phyloP scores from a whole-genome alignment of 2,888 invertebrate genomes.

The Branchipolynoe longqiensis region DNA sequence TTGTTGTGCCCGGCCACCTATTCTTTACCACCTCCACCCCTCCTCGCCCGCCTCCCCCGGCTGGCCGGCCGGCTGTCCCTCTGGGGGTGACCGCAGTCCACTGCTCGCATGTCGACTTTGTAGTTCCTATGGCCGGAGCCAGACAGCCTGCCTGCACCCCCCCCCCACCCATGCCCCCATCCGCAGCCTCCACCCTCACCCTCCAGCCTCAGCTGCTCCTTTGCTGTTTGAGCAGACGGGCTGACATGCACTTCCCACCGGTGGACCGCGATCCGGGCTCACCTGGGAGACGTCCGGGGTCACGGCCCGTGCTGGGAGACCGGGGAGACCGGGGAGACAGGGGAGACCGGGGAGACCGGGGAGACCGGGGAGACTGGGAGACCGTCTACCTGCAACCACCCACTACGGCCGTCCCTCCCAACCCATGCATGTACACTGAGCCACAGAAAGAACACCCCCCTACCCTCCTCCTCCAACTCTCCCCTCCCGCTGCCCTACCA shows the following conservation, averaged over 20 bases:
- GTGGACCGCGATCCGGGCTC: background rate
- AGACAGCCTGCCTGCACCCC: background rate
- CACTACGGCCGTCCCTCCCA: too few species aligned
- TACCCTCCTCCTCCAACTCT: too few species aligned
- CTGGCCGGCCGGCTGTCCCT: too few species aligned
- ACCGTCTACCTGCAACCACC: too few species aligned
- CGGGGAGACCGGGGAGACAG: background rate
- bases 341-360: background rate
- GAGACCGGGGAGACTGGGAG: background rate
- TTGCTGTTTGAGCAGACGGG: too few species aligned
- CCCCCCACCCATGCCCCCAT: background rate
- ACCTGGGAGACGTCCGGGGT: conserved; percentile 14
- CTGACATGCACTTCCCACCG: background rate
- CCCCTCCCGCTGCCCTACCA: too few species aligned
- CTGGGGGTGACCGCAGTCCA: background rate
- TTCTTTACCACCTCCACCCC: too few species aligned
- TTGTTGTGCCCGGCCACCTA: too few species aligned
- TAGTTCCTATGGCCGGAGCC: background rate
- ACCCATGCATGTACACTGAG: background rate
- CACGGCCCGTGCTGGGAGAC: background rate
- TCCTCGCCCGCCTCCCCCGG: too few species aligned
- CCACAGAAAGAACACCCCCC: background rate
- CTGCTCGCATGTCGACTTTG: background rate
- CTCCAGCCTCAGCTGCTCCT: too few species aligned
- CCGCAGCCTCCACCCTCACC: background rate